Evolutionary conservation across 1,140 invertebrate species (phyloP), one percentile per base, ranked within the genome.

Genomic region (Zaprionus davidi): DNA sequence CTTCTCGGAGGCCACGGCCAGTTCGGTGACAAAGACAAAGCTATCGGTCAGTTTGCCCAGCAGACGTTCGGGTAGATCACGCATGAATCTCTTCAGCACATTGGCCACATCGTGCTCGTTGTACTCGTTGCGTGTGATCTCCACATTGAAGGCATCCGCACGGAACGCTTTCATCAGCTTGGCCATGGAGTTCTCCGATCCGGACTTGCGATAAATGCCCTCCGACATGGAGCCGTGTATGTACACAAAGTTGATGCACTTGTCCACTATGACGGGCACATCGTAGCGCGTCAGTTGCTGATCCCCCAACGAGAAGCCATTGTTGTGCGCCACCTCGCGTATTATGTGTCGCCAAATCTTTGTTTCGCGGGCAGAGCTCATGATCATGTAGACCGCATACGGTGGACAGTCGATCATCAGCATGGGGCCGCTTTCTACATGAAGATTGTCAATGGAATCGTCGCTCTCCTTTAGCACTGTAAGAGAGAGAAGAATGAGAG

Each of bases 171-270:
- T 94, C 34, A 98, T 92, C n/a, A 98, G 93, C 64, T 95, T 95
- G 1, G 95, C 94, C 44, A 98, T 95, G n/a, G 95, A 95, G n/a
- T 95, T 95, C 71, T 95, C 95, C 11, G 96, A 95, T 1, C 97
- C 97, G 38, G 95, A 96, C 46, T 95, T 95, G 22, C 98, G 94
- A 92, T 98, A 98, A 83, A 98, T 97, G 1, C 97, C 97, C 93
- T 97, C 96, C 9, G 96, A 94, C 93, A 97, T 95, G 82, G 96
- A 96, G 26, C 97, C 97, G 91, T 98, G 95, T 15, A 95, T 95
- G 79, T 96, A 97, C 67, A 98, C 95, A 84, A 98, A 98, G 84
- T 97, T 97, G 46, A 98, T 95, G 92, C 97, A 98, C 92, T 97
- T 98, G 78, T 98, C 97, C 2, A 98, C 96, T 64, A 98, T 95